A percentile compares a stretch with the other conserved stretches of the same genome.
These are phyloP conservation scores for Thalassaphorura encarpata DNA, from an alignment of 1,140 invertebrate genomes.

Conservation along the genomic window DNA sequence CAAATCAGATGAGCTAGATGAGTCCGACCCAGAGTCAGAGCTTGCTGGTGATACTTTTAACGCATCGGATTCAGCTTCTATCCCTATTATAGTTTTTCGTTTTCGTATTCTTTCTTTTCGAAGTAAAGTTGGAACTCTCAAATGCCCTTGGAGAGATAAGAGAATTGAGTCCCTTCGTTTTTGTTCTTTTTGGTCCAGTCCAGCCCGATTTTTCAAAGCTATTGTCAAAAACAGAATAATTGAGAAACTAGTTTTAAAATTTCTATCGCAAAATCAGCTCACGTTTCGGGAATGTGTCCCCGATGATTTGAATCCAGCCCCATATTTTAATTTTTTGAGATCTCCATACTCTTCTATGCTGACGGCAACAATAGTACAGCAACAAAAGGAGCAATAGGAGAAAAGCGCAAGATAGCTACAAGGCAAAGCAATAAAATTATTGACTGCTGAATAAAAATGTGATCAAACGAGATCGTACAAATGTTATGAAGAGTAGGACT, in stretches of 20 bases:
- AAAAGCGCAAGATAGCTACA: conserved; percentile 6
- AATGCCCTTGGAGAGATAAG: conserved; percentile 18
- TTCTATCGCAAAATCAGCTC: neutral
- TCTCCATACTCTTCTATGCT: conserved; percentile 8
- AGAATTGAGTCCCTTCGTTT: conserved; percentile 10
- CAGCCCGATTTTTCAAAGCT: neutral
- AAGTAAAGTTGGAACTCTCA: conserved; percentile 2
- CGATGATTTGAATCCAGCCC: conserved; percentile 14
- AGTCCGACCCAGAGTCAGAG: neutral
- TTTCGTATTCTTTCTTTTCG: too few relatives aligned
- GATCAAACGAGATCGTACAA: conserved; percentile 1
- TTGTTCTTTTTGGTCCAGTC: neutral
- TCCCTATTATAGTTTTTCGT: too few relatives aligned
- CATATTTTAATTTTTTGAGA: conserved; percentile 13
- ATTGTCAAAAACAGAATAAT: neutral
- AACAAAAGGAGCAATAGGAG: conserved; percentile 7
- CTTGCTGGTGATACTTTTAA: neutral
- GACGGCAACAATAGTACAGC: conserved; percentile 11
- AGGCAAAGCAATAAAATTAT: conserved; percentile 4
- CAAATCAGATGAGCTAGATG: neutral
- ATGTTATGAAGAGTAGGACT: conserved; percentile 17
- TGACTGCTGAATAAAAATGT: too few relatives aligned
- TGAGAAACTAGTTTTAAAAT: neutral
- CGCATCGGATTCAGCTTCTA: neutral
- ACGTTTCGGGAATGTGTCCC: conserved; percentile 20